Conservation (phyloP, 2,113 vertebrate genomes). For the Cyanocitta stelleri region DNA sequence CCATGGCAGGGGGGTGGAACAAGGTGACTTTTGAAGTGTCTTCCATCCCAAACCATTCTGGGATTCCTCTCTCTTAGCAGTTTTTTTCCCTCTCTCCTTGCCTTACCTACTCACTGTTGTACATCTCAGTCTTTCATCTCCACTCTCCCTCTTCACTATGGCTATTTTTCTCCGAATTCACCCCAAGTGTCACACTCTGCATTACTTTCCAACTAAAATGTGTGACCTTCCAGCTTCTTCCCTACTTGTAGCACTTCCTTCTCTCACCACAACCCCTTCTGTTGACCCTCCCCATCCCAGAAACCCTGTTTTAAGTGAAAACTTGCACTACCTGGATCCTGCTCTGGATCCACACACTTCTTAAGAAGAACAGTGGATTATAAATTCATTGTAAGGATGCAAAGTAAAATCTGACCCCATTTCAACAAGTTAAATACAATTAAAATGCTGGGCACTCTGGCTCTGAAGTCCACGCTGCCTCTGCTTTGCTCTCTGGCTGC, state of each 20-base stretch:
- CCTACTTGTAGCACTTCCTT: background rate
- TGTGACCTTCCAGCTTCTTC: background rate
- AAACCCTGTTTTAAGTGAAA: background rate
- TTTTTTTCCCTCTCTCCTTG: background rate
- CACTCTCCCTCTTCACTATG: background rate
- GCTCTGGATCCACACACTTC: background rate
- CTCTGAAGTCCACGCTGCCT: fast-evolving
- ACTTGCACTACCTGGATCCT: background rate
- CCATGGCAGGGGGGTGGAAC: background rate
- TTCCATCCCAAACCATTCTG: background rate
- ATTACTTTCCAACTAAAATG: background rate
- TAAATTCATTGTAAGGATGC: background rate
- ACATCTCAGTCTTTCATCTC: background rate
- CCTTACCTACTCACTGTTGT: background rate
- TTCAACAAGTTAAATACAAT: background rate
- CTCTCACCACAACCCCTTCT: background rate
- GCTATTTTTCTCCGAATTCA: background rate
- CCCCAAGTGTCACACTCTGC: background rate
- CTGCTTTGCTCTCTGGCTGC: background rate
- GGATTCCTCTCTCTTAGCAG: background rate
- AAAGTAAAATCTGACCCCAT: background rate
- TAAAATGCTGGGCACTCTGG: background rate
- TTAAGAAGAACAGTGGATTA: background rate
- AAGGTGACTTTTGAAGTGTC: background rate
- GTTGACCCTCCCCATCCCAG: background rate